These are phyloP conservation scores for Melipona beecheii DNA, from an alignment of 2,888 invertebrate genomes.

Conservation along the genomic window DNA sequence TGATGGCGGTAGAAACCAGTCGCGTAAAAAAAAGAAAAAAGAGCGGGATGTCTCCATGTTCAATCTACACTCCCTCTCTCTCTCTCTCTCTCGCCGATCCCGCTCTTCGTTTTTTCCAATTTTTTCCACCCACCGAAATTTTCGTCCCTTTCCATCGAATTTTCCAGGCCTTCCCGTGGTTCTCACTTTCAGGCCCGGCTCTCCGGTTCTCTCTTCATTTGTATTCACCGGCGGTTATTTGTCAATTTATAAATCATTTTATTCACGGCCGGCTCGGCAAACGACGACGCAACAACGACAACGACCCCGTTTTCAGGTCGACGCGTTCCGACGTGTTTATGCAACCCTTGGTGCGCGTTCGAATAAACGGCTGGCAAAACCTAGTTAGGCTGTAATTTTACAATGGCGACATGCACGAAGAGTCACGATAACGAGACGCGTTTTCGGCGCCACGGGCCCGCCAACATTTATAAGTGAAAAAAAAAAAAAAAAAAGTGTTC, in stretches of 20 bases:
- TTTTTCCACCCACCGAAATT: not conserved
- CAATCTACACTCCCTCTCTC: not conserved
- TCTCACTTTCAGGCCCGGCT: not conserved
- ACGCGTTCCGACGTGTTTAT: constrained; percentile 29
- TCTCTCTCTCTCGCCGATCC: not conserved
- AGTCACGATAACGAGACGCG: constrained; percentile 69
- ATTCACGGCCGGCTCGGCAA: constrained; percentile 53
- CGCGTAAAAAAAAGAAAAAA: not conserved
- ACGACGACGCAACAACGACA: constrained; percentile 18
- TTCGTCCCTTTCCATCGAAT: not conserved
- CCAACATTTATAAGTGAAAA: constrained; percentile 59
- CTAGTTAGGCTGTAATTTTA: constrained; percentile 47
- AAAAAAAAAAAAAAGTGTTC: constrained; percentile 10
- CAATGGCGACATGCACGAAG: constrained; percentile 65
- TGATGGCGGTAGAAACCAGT: constrained; percentile 16
- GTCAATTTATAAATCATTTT: constrained; percentile 69
- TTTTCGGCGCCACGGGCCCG: constrained; percentile 50
- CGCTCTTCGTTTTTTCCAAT: not conserved
- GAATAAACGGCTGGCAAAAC: constrained; percentile 7
- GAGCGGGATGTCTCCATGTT: too few relatives aligned
- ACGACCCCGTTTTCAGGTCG: constrained; percentile 3
- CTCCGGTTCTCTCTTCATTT: not conserved
- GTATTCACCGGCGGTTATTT: constrained; percentile 7
- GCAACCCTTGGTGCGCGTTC: not conserved
- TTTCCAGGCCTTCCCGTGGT: not conserved